Evolutionary conservation across 2,797 vertebrate genomes (phyloP), one percentile per base, ranked within the genome.

Genomic region (Philypnodon macrostomus): DNA sequence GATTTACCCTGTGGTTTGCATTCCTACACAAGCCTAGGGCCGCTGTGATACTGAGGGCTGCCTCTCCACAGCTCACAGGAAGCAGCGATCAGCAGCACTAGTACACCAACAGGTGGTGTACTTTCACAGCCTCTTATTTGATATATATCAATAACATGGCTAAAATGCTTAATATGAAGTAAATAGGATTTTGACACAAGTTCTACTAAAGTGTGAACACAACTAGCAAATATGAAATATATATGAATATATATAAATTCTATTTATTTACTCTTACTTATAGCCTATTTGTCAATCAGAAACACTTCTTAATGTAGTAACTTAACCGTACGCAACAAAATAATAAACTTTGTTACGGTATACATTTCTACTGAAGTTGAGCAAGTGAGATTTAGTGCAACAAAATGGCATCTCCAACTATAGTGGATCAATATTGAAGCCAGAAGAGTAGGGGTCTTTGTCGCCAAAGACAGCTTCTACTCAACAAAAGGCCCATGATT

Each of bases 31-130:
- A 78, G 85, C 79, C 78, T 6, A 54, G 67, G 80, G 83, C 75
- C 62, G 52, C 73, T 75, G n/a, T n/a, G n/a, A n/a, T n/a, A n/a
- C 62, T 64, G 67, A 80, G 77, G 55, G 7, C 56, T 18, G 57
- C 67, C 58, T 77, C 65, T 63, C 66, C 40, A 33, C 68, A 77
- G 61, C 65, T 72, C 50, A 47, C 54, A 62, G 60, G 66, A 63
- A 74, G 80, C 51, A 29, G 47, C 58, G 58, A 53, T 52, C 63
- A 67, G 53, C 45, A 68, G 57, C 79, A 79, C 74, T 80, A 12
- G 70, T 75, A 85, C 73, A 85, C 85, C 86, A 90, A 90, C 89
- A 88, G 88, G 88, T 90, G 88, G 89, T 85, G 87, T 87, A 71
- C 78, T 87, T 89, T 85, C 86, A 81, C 85, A 74, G 81, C 72